Evolutionary conservation across 2,113 vertebrate genomes (phyloP), one percentile per base, ranked within the genome.

Genomic region (Podarcis raffonei): DNA sequence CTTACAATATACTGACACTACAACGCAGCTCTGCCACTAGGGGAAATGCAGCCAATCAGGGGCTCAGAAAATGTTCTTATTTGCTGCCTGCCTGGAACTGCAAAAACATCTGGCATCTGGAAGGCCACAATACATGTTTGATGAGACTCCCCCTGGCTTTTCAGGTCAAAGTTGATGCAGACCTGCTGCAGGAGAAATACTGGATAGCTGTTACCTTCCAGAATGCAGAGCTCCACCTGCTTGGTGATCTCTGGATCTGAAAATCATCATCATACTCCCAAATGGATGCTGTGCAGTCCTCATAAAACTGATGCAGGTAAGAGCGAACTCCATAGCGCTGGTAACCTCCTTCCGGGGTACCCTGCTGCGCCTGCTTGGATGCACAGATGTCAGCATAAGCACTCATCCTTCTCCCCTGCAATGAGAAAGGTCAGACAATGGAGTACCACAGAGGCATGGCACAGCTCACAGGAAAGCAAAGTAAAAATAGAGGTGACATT

Each of bases 221-320:
- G 98, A 99, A 97, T 18, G 98, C 95, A 95, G 98, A 98, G 98
- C 98, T 99, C 98, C 99, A 99, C 98, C 98, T 97, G 94, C 97
- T 98, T 13, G 98, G 98, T 81, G 98, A 99, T 98, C 98, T 99
- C 98, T 99, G 99, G 96, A 98, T 98, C 98, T 99, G 99, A 97
- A 99, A 99, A 97, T 99, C 98, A 95, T 99, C 98, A 91, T 99
- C 98, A 90, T 98, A 96, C 95, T 99, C 99, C 99, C 99, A 99
- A 95, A 99, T 98, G 0, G 99, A 99, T 94, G 98, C 98, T n/a
- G 99, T 98, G 95, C 99, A 99, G 94, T 99, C 99, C 95, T 99
- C 99, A 75, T 99, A 99, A 93, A 99, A 99, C 97, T 99, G 98
- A 93, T 99, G 99, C 93, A 99, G 97, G 94, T 99, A 99, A 90